These are phyloP conservation scores for Spea bombifrons DNA, from an alignment of 2,113 vertebrate species.

Conservation along the genomic window DNA sequence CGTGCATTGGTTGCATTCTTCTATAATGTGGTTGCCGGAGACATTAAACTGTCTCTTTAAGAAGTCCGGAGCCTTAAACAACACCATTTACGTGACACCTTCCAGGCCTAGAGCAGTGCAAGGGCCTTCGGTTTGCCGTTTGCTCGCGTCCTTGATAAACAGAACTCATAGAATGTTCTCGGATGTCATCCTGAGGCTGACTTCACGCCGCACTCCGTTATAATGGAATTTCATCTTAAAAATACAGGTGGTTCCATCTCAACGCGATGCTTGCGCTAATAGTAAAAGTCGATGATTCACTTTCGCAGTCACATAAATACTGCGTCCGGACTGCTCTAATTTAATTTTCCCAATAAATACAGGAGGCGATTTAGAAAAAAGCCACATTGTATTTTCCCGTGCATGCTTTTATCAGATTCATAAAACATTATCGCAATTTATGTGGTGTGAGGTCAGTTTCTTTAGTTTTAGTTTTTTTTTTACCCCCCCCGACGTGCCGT, in stretches of 20 bases:
- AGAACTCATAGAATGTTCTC: too few relatives aligned
- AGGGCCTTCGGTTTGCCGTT: too few relatives aligned
- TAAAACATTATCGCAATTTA: slow-evolving; percentile 68
- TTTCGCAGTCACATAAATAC: slow-evolving; percentile 63
- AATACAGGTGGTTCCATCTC: slow-evolving; percentile 62
- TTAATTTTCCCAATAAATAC: slow-evolving; percentile 69
- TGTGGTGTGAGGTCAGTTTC: slow-evolving; percentile 51
- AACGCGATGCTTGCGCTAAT: slow-evolving; percentile 59
- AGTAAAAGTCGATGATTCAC: slow-evolving; percentile 72
- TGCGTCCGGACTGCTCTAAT: slow-evolving; percentile 66
- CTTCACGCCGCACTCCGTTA: too few relatives aligned
- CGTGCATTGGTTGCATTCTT: too few relatives aligned
- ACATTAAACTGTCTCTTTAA: too few relatives aligned
- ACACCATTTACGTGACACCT: too few relatives aligned
- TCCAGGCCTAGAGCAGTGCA: too few relatives aligned
- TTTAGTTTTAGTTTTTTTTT: background rate
- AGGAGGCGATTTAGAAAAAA: slow-evolving; percentile 59
- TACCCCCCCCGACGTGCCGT: slow-evolving; percentile 27
- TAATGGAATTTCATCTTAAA: too few relatives aligned
- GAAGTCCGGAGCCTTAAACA: too few relatives aligned
- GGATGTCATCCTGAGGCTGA: too few relatives aligned
- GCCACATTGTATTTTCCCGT: slow-evolving; percentile 58
- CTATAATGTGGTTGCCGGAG: too few relatives aligned
- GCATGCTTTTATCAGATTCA: slow-evolving; percentile 55
- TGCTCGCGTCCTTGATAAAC: too few relatives aligned